Conservation (phyloP, 2,797 vertebrate genomes). For the Sebastes trivittatus region DNA sequence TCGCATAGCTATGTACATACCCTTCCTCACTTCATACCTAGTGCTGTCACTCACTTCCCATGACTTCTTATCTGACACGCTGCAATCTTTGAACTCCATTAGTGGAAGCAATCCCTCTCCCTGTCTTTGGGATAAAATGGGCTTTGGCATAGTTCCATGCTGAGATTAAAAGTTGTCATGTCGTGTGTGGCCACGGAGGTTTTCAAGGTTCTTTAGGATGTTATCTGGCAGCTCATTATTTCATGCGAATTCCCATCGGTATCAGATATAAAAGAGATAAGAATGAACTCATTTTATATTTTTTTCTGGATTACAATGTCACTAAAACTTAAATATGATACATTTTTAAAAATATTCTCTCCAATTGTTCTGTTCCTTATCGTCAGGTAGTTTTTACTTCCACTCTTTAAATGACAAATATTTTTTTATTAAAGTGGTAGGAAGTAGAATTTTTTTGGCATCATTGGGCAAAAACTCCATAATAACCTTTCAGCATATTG, state of each 20-base stretch:
- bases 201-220: slow-evolving; percentile 66
- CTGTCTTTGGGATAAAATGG: slow-evolving; percentile 78
- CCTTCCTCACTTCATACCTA: slow-evolving; percentile 53
- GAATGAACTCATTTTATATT: slow-evolving; percentile 27
- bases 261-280: slow-evolving; percentile 67
- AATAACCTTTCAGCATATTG: too few species aligned
- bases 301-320: slow-evolving; percentile 46
- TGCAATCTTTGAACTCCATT: slow-evolving; percentile 85
- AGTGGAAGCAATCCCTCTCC: slow-evolving; percentile 78
- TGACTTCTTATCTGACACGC: slow-evolving; percentile 78
- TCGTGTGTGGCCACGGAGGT: slow-evolving; percentile 69
- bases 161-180: slow-evolving; percentile 85
- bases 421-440: slow-evolving; percentile 13
- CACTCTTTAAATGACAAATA: slow-evolving; percentile 33
- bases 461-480: too few species aligned
- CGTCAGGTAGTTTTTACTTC: slow-evolving; percentile 11
- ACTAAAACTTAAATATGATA: slow-evolving; percentile 47
- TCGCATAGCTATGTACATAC: slow-evolving; percentile 50
- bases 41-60: slow-evolving; percentile 73
- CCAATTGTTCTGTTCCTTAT: not conserved
- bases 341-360: not conserved
- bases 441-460: too few species aligned
- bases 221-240: slow-evolving; percentile 79
- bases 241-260: slow-evolving; percentile 62
- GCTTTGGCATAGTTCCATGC: slow-evolving; percentile 77